Evolutionary conservation across 1,140 invertebrate genomes (phyloP).

Genomic region (Cataglyphis hispanica): DNA sequence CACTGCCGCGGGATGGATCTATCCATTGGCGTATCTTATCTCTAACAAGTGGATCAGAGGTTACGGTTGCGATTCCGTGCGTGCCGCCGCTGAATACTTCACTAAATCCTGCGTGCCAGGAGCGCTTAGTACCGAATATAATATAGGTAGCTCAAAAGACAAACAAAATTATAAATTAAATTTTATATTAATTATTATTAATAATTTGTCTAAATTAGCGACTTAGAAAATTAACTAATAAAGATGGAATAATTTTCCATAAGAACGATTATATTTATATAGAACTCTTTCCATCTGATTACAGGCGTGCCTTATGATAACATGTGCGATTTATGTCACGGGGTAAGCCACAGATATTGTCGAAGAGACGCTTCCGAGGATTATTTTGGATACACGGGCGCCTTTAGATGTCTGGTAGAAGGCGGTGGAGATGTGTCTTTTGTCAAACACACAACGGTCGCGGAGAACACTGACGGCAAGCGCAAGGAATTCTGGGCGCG

Average conservation of each 20-base stretch:
- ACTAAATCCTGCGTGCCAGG: slow-evolving; percentile 96
- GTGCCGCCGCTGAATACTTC: slow-evolving; percentile 97
- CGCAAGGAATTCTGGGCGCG: slow-evolving; percentile 97
- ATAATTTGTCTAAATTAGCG: background rate
- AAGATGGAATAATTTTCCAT: background rate
- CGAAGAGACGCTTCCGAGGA: slow-evolving; percentile 94
- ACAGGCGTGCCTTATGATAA: slow-evolving; percentile 93
- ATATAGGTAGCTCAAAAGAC: slow-evolving; percentile 83
- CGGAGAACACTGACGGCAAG: slow-evolving; percentile 96
- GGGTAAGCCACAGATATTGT: slow-evolving; percentile 93
- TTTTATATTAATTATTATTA: no score
- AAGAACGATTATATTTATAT: background rate
- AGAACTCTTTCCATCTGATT: background rate
- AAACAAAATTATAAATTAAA: no score
- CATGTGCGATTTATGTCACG: slow-evolving; percentile 97
- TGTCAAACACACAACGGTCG: slow-evolving; percentile 96
- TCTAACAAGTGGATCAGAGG: slow-evolving; percentile 97
- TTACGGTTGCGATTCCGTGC: slow-evolving; percentile 95
- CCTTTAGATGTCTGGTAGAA: slow-evolving; percentile 97
- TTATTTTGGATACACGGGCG: slow-evolving; percentile 94
- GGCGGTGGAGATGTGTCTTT: slow-evolving; percentile 98
- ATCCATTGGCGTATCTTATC: slow-evolving; percentile 96
- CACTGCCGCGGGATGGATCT: slow-evolving; percentile 97
- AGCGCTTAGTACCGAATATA: slow-evolving; percentile 94
- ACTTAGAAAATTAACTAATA: background rate